These are phyloP conservation scores for Heliothis peltigera DNA, from an alignment of 2,888 invertebrate species.

Conservation along the genomic window DNA sequence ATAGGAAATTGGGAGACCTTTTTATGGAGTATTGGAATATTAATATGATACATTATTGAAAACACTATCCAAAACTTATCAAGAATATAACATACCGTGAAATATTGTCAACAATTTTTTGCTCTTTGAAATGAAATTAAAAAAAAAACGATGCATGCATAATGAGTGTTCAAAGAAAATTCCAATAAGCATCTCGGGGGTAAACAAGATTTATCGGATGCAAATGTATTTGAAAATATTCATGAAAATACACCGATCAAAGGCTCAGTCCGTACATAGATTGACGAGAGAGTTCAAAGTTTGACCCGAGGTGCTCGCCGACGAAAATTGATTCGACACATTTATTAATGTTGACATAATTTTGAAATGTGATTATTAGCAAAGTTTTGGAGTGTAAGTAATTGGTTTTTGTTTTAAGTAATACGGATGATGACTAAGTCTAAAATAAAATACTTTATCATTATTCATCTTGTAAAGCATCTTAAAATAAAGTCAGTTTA, in stretches of 20 bases:
- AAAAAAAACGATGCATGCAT: constrained; percentile 8
- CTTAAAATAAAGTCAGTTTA: too few relatives aligned
- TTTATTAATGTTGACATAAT: constrained; percentile 31
- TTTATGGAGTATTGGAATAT: neutral
- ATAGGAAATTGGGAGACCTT: neutral
- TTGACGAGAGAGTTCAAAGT: constrained; percentile 42
- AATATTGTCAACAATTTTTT: neutral
- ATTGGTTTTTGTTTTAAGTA: neutral
- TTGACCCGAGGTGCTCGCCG: constrained; percentile 26
- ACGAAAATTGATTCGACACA: constrained; percentile 46
- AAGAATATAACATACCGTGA: neutral
- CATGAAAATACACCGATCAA: constrained; percentile 66
- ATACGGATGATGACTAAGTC: too few relatives aligned
- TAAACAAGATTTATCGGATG: constrained; percentile 63
- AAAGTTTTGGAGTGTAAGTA: constrained; percentile 1
- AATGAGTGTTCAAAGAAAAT: constrained; percentile 46
- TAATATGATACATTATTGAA: neutral
- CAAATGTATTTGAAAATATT: constrained; percentile 72
- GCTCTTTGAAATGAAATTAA: neutral
- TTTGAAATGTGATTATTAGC: constrained; percentile 12
- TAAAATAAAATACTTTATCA: too few relatives aligned
- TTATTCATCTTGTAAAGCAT: too few relatives aligned
- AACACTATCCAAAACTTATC: neutral
- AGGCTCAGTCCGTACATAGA: constrained; percentile 48
- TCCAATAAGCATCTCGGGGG: constrained; percentile 52